Conservation (phyloP, 2,888 invertebrate species). For the Mantis religiosa region DNA sequence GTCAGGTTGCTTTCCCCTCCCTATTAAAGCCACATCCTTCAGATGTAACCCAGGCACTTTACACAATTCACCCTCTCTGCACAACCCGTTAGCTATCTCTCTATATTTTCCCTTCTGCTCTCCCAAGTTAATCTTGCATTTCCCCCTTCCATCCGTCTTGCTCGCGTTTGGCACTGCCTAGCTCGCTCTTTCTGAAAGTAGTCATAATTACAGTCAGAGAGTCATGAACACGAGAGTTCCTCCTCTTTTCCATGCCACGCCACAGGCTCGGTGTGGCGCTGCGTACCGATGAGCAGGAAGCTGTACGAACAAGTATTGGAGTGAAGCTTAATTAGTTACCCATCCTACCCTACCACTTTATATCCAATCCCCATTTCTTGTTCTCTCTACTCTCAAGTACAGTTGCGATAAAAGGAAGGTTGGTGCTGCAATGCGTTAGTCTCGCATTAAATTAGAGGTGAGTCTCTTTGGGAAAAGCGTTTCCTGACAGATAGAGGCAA, state of each 20-base stretch:
- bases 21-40: not conserved
- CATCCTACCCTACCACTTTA: not conserved
- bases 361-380: conserved; percentile 7
- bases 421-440: not conserved
- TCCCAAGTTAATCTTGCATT: not conserved
- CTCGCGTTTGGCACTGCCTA: not conserved
- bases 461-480: not conserved
- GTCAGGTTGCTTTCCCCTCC: not conserved
- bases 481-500: not conserved
- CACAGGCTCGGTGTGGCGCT: not conserved
- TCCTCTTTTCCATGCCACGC: not conserved
- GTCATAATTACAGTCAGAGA: not conserved
- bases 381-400: not conserved
- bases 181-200: not conserved
- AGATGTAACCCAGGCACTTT: not conserved
- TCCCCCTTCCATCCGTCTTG: not conserved
- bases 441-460: not conserved
- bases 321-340: conserved; percentile 15
- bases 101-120: not conserved
- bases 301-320: not conserved
- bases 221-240: not conserved
- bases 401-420: not conserved
- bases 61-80: not conserved
- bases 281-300: conserved; percentile 9
- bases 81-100: not conserved